A percentile compares a stretch with the other conserved stretches of the same genome.
These are phyloP conservation scores for Miltochrista miniata DNA, from an alignment of 2,888 invertebrate genomes.

Conservation along the genomic window DNA sequence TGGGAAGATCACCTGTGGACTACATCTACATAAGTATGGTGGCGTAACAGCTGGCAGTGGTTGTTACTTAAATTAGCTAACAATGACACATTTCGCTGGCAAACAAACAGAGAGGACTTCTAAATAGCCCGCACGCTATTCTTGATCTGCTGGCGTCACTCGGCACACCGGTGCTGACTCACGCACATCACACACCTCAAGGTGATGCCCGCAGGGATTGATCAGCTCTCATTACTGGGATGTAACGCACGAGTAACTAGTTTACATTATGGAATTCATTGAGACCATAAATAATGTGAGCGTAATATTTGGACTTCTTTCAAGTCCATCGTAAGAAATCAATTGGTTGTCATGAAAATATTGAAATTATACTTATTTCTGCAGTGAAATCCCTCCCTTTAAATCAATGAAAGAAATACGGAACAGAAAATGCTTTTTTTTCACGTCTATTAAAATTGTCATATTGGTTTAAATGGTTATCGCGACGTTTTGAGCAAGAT, in stretches of 20 bases:
- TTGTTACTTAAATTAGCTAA: conserved; percentile 83
- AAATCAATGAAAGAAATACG: too few species aligned
- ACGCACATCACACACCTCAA: conserved; percentile 76
- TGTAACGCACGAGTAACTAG: conserved; percentile 29
- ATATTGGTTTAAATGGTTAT: too few species aligned
- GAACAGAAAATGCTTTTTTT: too few species aligned
- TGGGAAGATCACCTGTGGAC: conserved; percentile 50
- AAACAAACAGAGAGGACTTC: conserved; percentile 79
- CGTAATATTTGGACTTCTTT: too few species aligned
- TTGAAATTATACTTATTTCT: too few species aligned
- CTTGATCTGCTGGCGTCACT: conserved; percentile 75
- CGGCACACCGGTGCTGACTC: conserved; percentile 77
- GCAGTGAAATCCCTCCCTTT: too few species aligned
- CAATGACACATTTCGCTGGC: conserved; percentile 84
- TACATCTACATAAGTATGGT: conserved; percentile 48
- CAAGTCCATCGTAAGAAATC: too few species aligned
- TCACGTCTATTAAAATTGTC: too few species aligned
- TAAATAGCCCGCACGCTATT: conserved; percentile 81
- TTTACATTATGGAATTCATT: conserved; percentile 10
- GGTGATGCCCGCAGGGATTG: conserved; percentile 59
- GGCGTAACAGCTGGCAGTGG: conserved; percentile 80
- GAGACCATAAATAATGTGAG: neutral
- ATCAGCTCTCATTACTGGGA: conserved; percentile 5
- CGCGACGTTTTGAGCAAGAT: too few species aligned
- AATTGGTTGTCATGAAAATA: too few species aligned